These are phyloP conservation scores for Augiades crinisus DNA, from an alignment of 2,888 invertebrate genomes.

Conservation along the genomic window DNA sequence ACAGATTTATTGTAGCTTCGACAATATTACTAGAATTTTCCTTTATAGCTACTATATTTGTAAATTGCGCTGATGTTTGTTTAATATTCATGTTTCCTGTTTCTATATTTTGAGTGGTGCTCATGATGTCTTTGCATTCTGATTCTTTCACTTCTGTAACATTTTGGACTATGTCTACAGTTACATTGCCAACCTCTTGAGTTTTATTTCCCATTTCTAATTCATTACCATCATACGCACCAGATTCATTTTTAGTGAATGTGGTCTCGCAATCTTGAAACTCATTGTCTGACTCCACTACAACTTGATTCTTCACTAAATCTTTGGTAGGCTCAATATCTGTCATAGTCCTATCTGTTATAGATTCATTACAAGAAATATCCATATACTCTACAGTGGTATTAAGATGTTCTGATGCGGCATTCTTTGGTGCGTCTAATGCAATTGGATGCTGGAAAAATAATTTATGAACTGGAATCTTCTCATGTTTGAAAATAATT, in stretches of 20 bases:
- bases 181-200: background rate
- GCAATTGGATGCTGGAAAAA: conserved; percentile 41
- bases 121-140: background rate
- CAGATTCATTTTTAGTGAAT: conserved; percentile 52
- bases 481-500: conserved; percentile 63
- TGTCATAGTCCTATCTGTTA: conserved; percentile 45
- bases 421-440: conserved; percentile 21
- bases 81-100: background rate
- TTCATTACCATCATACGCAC: conserved; percentile 24
- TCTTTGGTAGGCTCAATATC: conserved; percentile 33
- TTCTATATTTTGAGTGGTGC: background rate
- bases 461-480: conserved; percentile 65
- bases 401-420: conserved; percentile 36
- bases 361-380: conserved; percentile 56
- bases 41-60: background rate
- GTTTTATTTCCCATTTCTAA: conserved; percentile 20
- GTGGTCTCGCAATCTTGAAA: conserved; percentile 73
- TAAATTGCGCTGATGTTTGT: background rate
- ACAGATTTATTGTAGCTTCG: background rate
- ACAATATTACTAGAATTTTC: background rate
- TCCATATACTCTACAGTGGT: conserved; percentile 64
- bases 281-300: conserved; percentile 62
- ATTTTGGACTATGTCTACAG: background rate
- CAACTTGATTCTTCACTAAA: conserved; percentile 34
- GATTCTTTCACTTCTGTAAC: background rate